Conservation (phyloP, 2,888 invertebrate species). For the Heteromurus nitidus region DNA sequence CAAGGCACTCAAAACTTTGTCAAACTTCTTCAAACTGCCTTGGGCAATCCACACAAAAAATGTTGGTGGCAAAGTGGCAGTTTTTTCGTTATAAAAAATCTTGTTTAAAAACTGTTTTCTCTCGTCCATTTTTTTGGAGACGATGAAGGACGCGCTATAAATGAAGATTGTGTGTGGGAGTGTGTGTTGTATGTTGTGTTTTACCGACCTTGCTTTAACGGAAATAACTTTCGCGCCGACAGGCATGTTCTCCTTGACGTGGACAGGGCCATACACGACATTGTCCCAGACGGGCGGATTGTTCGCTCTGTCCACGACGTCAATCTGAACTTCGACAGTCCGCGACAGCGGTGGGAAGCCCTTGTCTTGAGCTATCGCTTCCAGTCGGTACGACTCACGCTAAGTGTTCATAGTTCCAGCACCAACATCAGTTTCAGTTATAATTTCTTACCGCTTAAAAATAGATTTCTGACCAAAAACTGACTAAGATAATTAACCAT, state of each 20-base stretch:
- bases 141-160: too few species aligned
- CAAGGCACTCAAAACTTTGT: too few species aligned
- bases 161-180: not conserved
- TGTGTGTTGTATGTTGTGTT: conserved; percentile 9
- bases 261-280: conserved; percentile 96
- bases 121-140: too few species aligned
- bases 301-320: conserved; percentile 98
- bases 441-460: too few species aligned
- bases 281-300: conserved; percentile 91
- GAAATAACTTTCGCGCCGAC: conserved; percentile 98
- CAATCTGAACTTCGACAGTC: conserved; percentile 98
- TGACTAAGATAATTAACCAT: too few species aligned
- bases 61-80: not conserved
- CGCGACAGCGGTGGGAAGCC: conserved; percentile 96
- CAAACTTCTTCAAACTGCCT: too few species aligned
- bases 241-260: conserved; percentile 98
- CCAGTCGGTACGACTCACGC: conserved; percentile 98
- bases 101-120: too few species aligned
- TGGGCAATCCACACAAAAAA: too few species aligned
- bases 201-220: conserved; percentile 98
- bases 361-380: conserved; percentile 98
- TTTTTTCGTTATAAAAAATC: conserved; percentile 12
- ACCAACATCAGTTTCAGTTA: too few species aligned
- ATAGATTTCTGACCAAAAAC: too few species aligned
- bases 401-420: too few species aligned